Percentiles rank a stretch among this genome's conserved stretches.
Conservation (phyloP, 1,140 invertebrate genomes). For the Acromyrmex echinatior region DNA sequence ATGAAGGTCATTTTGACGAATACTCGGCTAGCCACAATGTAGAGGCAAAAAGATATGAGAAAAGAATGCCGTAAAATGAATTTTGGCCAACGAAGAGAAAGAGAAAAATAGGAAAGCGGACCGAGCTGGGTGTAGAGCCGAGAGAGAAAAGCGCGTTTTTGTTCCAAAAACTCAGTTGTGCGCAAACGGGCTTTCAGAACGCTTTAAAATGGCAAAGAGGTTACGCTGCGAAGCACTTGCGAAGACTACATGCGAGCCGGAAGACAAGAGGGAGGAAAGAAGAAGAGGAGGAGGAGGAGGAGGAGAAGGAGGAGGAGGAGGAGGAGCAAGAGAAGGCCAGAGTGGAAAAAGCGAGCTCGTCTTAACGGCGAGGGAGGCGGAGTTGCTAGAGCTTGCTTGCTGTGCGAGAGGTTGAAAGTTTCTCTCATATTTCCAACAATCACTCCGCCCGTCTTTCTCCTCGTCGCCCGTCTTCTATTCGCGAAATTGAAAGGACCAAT, state of each 20-base stretch:
- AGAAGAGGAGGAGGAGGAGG: background rate
- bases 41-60: conserved; percentile 6
- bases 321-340: background rate
- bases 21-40: background rate
- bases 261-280: conserved; percentile 12
- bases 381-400: conserved; percentile 50
- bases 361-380: conserved; percentile 65
- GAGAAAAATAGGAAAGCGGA: conserved; percentile 18
- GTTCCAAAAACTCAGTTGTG: conserved; percentile 67
- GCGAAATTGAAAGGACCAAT: conserved; percentile 75
- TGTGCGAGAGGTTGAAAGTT: conserved; percentile 69
- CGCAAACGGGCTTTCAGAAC: conserved; percentile 62
- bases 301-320: background rate
- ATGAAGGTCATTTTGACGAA: conserved; percentile 25
- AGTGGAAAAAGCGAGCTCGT: conserved; percentile 57
- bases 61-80: conserved; percentile 46
- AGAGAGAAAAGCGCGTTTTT: conserved; percentile 72
- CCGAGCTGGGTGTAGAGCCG: background rate
- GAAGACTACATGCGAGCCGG: conserved; percentile 64
- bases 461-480: conserved; percentile 37
- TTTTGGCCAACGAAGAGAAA: conserved; percentile 25
- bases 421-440: conserved; percentile 77
- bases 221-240: conserved; percentile 74
- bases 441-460: conserved; percentile 46
- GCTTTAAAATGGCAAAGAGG: conserved; percentile 74